Percentiles rank a stretch among this genome's conserved stretches.
Conservation (phyloP, 1,140 invertebrate genomes). For the Cardiocondyla obscurior region DNA sequence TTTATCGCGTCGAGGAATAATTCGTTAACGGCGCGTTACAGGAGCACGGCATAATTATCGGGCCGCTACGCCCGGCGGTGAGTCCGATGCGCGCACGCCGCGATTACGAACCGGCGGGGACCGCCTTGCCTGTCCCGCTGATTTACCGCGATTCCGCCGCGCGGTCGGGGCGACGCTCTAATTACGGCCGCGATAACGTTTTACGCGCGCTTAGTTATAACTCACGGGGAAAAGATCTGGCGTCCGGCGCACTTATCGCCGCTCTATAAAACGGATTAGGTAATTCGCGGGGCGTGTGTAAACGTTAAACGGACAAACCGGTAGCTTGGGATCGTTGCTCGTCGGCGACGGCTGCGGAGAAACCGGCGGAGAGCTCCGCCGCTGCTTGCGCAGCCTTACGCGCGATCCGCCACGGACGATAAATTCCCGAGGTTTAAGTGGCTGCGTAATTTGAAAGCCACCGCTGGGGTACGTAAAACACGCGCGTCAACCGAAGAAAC, state of each 20-base stretch:
- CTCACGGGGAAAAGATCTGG: constrained; percentile 68
- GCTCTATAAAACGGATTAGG: constrained; percentile 71
- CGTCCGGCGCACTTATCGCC: constrained; percentile 64
- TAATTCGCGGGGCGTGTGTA: constrained; percentile 64
- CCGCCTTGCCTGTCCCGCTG: constrained; percentile 31
- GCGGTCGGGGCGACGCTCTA: constrained; percentile 60
- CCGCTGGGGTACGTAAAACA: constrained; percentile 39
- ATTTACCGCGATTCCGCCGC: constrained; percentile 68
- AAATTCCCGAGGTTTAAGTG: constrained; percentile 68
- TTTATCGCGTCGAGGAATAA: constrained; percentile 74
- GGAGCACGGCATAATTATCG: constrained; percentile 75
- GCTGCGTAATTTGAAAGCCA: constrained; percentile 62
- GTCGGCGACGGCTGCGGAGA: background rate
- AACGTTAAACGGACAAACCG: constrained; percentile 64
- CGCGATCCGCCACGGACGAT: constrained; percentile 57
- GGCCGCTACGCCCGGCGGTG: constrained; percentile 46
- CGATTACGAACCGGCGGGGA: constrained; percentile 37
- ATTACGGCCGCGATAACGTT: constrained; percentile 76
- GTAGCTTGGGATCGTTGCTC: background rate
- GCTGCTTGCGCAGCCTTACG: background rate
- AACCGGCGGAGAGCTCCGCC: too few relatives aligned
- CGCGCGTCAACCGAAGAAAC: constrained; percentile 15
- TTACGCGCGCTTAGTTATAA: constrained; percentile 76
- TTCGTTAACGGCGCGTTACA: constrained; percentile 76
- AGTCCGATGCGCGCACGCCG: constrained; percentile 40